Evolutionary conservation across 1,140 invertebrate genomes (phyloP).

Genomic region (Halictus rubicundus): DNA sequence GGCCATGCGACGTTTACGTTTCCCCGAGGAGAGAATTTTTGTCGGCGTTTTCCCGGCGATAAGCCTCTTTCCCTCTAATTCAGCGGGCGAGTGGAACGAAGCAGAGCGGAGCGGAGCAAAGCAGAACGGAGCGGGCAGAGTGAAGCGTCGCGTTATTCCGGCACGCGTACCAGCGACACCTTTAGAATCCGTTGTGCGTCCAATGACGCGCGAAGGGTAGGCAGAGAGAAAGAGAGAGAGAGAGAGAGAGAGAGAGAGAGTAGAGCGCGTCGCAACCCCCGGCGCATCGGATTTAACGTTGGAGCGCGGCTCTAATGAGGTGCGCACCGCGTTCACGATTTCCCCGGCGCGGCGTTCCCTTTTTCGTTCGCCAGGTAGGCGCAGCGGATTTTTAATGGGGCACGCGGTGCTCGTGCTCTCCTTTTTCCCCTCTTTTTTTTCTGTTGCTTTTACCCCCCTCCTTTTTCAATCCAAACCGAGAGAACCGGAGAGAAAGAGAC

Average conservation of each 20-base stretch:
- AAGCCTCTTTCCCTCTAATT: slow-evolving; percentile 24
- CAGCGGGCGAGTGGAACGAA: background rate
- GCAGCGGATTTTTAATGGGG: slow-evolving; percentile 72
- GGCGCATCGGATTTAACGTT: slow-evolving; percentile 67
- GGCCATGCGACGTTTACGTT: background rate
- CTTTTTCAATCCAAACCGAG: background rate
- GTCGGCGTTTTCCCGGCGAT: slow-evolving; percentile 2
- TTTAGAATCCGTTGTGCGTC: slow-evolving; percentile 26
- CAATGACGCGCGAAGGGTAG: slow-evolving; percentile 1
- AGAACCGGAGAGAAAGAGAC: too few species aligned
- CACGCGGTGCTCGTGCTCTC: slow-evolving; percentile 53
- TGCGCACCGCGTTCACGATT: slow-evolving; percentile 52
- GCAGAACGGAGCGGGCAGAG: background rate
- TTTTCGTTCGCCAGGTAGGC: slow-evolving; percentile 69
- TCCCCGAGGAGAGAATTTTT: background rate
- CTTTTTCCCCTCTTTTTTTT: slow-evolving; percentile 34
- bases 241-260: background rate
- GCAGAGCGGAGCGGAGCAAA: background rate
- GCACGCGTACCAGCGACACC: slow-evolving; percentile 22
- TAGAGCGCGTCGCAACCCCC: slow-evolving; percentile 7
- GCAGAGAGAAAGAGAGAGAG: background rate
- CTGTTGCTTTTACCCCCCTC: slow-evolving; percentile 15
- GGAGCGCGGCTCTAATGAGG: slow-evolving; percentile 77
- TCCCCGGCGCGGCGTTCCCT: slow-evolving; percentile 5
- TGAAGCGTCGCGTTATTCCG: slow-evolving; percentile 19